Base-by-base conservation (phyloP, 2,113 vertebrate genomes). In the Nanorana parkeri region DNA sequence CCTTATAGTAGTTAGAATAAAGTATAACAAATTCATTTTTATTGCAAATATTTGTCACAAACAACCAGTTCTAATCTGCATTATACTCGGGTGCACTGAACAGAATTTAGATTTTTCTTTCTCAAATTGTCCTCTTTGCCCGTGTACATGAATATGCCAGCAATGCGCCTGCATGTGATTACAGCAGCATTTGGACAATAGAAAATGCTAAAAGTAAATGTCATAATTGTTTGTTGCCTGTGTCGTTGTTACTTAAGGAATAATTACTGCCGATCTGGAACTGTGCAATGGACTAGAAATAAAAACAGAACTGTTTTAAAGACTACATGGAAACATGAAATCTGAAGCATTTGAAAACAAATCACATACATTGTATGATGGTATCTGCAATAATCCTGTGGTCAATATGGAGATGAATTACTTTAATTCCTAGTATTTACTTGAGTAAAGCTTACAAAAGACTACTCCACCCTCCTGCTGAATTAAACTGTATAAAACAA, bases 371-470 rank as follows among this genome's bases (percentile, higher is more conserved):
- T 75, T 75, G 29, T 75, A 23, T 61, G 26, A 23, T 20, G 29
- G 41, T 41, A 61, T 41, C 26, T 41, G 20, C 20, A 60, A 19
- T 61, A 75, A 75, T 74, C 55, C 72, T 23, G 28, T 75, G 55
- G 32, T 75, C 72, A 75, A 75, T 75, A 75, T 61, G n/a, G 26
- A 32, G 72, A 75, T 36, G 36, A 41, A 41, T 61, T 41, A 41
- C 55, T 60, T 60, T 75, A 75, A 75, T 60, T 61, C 29, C 58
- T 41, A 21, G 29, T 75, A 20, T 75, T 75, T 75, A 41, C 56
- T 41, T 61, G 29, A 61, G 72, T 56, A 75, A 60, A 74, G 54
- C 28, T 74, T 47, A 29, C 19, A 41, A 75, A 75, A 75, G n/a
- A 55, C 54, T 19, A 17, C 72, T 75, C 29, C 72, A 61, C 72